Conservation (phyloP, 2,113 vertebrate species). For the Microtus pennsylvanicus region DNA sequence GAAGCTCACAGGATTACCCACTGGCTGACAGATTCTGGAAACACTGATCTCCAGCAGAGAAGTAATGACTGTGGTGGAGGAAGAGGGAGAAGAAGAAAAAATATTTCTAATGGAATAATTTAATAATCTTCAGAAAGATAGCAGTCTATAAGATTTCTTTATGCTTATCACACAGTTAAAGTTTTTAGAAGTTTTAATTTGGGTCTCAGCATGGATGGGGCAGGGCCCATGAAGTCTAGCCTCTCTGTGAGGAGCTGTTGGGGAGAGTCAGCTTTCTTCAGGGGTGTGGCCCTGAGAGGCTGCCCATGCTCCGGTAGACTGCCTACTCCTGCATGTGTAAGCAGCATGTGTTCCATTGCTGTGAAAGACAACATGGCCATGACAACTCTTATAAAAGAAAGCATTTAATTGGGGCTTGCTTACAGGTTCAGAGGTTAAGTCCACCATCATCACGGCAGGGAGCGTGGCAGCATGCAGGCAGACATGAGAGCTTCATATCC, state of each 20-base stretch:
- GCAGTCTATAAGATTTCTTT: not conserved
- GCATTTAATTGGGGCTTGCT: not conserved
- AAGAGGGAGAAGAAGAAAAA: not conserved
- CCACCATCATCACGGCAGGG: not conserved
- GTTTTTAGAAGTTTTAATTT: not conserved
- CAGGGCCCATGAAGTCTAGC: not conserved
- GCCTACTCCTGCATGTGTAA: not conserved
- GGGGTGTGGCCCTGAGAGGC: not conserved
- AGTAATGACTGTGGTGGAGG: not conserved
- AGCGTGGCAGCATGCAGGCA: not conserved
- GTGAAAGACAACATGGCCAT: not conserved
- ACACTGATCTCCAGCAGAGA: not conserved
- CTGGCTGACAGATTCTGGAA: not conserved
- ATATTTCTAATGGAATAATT: not conserved
- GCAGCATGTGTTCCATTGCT: not conserved
- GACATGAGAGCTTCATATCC: not conserved
- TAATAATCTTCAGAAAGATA: not conserved
- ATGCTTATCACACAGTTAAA: constrained; percentile 48
- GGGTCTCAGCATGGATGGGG: not conserved
- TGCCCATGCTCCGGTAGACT: not conserved
- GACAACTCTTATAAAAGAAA: not conserved
- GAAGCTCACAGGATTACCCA: not conserved
- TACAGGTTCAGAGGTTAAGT: not conserved
- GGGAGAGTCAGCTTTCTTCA: not conserved
- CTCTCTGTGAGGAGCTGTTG: not conserved